These are phyloP conservation scores for Mantis religiosa DNA, from an alignment of 2,888 invertebrate genomes.

Conservation along the genomic window DNA sequence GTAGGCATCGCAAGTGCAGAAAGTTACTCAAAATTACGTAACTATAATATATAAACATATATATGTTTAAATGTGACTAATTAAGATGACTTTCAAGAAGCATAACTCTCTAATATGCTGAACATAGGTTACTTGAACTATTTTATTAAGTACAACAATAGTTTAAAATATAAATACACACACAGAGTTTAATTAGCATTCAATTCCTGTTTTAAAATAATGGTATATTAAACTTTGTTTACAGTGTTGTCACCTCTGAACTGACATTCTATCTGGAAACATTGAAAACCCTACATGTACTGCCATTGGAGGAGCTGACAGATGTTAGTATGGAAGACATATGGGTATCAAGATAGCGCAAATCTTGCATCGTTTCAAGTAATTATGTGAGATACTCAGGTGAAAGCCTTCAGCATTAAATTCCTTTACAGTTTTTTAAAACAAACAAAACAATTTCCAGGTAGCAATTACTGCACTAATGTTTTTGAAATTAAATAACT, in stretches of 20 bases:
- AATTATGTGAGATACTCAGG: neutral
- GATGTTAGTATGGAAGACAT: conserved; percentile 79
- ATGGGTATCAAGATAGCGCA: conserved; percentile 50
- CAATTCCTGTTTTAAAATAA: no score
- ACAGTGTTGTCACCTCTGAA: conserved; percentile 79
- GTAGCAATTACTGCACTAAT: neutral
- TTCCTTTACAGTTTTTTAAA: neutral
- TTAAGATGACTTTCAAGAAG: no score
- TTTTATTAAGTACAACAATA: no score
- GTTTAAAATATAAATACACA: no score
- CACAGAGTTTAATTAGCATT: no score
- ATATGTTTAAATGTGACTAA: no score
- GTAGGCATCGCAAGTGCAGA: no score
- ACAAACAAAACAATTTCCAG: neutral
- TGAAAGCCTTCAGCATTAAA: neutral
- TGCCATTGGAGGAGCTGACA: conserved; percentile 68
- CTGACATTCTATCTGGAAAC: conserved; percentile 87
- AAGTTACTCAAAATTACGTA: no score
- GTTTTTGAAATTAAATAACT: neutral
- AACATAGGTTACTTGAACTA: no score
- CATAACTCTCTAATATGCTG: no score
- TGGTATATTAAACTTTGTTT: conserved; percentile 27
- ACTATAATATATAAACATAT: no score
- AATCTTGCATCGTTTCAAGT: neutral
- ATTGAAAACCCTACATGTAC: conserved; percentile 70